Evolutionary conservation across 2,113 vertebrate species (phyloP).

Genomic region (Apodemus sylvaticus): DNA sequence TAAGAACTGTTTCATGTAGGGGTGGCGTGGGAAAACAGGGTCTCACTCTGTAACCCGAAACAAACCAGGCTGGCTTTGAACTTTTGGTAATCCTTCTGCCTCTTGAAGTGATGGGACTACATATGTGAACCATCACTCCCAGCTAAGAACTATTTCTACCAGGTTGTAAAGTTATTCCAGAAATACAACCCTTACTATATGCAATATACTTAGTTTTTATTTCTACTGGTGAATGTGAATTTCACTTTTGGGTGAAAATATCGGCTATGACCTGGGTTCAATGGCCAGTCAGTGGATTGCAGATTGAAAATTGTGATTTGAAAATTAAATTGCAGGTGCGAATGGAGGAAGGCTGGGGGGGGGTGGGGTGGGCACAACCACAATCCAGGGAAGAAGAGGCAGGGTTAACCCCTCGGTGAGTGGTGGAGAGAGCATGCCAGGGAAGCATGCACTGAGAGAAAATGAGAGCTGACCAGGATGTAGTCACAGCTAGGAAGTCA

Average conservation of each 20-base stretch:
- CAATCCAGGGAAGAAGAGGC: neutral
- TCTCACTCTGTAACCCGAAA: neutral
- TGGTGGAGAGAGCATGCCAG: neutral
- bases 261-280: neutral
- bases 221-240: neutral
- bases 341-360: neutral
- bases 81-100: neutral
- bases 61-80: neutral
- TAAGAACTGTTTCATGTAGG: neutral
- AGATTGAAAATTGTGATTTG: neutral
- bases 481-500: neutral
- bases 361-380: neutral
- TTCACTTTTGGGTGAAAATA: neutral
- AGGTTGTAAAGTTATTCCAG: neutral
- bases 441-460: too few relatives aligned
- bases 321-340: too few relatives aligned
- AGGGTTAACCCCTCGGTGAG: neutral
- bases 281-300: too few relatives aligned
- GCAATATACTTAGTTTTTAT: neutral
- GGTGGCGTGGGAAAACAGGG: neutral
- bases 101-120: neutral
- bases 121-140: neutral
- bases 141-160: neutral
- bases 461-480: neutral
- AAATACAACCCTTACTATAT: neutral